Base-by-base conservation (phyloP, 2,888 invertebrate species). In the Cerceris rybyensis region DNA sequence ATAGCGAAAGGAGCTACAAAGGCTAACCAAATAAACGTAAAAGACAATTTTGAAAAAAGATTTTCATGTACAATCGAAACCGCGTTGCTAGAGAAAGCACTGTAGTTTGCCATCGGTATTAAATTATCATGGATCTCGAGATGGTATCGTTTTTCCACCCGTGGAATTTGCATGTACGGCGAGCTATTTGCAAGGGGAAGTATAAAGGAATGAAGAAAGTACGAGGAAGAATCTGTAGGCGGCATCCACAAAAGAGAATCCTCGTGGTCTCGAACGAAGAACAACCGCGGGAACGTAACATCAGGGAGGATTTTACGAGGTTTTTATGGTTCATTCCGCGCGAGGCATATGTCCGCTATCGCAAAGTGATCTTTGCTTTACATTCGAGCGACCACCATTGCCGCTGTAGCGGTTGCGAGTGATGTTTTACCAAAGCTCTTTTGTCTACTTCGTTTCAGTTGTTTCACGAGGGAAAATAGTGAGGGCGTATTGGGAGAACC, bases 211-310 rank as follows among this genome's bases (percentile, higher is more conserved):
- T 50, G 14, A 39, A 28, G 28, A 58, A 54, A 50, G n/a, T 52
- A 58, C 41, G 17, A 46, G 28, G 64, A 59, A 58, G 50, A 80
- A 79, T 87, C 83, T 81, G 73, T 75, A 86, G 87, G 86, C 89
- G 82, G 78, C 79, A 86, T 83, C 87, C 84, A 85, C 83, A 78
- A 85, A 84, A 84, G 82, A 77, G 82, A 87, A 87, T 86, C 86
- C 28, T 82, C 81, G 81, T 78, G 87, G 88, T 85, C 81, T 87
- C 83, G 84, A 87, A 87, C 85, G 84, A 81, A 78, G 63, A 70
- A 82, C 76, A 81, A 84, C 81, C 85, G 80, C 83, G 79, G 80
- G 77, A 86, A 86, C 85, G 87, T 87, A 78, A 75, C 84, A 75
- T 71, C 69, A 64, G 17, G 59, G 69, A 60, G 73, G 75, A 65